Evolutionary conservation across 2,113 vertebrate species (phyloP).

Genomic region (Phylloscopus trochilus): DNA sequence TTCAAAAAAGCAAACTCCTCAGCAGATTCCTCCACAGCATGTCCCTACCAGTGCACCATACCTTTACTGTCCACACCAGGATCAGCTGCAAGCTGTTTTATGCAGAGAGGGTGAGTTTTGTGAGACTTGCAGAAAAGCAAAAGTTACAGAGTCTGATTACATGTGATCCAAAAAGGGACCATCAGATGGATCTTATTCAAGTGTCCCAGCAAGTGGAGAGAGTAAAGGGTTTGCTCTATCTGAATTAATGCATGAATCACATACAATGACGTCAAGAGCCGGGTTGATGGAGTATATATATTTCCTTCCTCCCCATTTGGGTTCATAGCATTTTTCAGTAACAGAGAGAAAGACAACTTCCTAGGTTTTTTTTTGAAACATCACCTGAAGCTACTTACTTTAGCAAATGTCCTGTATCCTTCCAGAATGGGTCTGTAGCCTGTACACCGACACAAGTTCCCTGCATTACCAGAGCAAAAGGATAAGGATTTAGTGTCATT

Average conservation of each 20-base stretch:
- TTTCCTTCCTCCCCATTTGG: background rate
- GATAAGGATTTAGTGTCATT: background rate
- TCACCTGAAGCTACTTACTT: slow-evolving; percentile 72
- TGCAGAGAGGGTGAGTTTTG: background rate
- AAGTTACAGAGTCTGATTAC: background rate
- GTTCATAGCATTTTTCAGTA: background rate
- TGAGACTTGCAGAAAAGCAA: background rate
- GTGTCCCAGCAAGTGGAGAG: background rate
- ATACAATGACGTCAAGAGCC: background rate
- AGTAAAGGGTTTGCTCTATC: background rate
- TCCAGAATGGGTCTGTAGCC: slow-evolving; percentile 94
- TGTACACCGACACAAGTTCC: slow-evolving; percentile 95
- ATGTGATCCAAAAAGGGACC: background rate
- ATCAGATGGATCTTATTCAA: background rate
- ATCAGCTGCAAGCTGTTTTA: background rate
- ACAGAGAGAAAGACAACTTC: background rate
- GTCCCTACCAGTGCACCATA: background rate
- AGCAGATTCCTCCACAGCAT: background rate
- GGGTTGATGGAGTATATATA: background rate
- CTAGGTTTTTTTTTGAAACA: background rate
- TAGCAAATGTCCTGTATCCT: slow-evolving; percentile 87
- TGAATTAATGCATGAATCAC: background rate
- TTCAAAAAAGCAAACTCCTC: background rate
- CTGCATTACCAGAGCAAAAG: slow-evolving; percentile 61
- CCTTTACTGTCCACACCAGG: background rate